Conservation (phyloP, 2,888 invertebrate genomes). For the Brachyopa scutellaris region DNA sequence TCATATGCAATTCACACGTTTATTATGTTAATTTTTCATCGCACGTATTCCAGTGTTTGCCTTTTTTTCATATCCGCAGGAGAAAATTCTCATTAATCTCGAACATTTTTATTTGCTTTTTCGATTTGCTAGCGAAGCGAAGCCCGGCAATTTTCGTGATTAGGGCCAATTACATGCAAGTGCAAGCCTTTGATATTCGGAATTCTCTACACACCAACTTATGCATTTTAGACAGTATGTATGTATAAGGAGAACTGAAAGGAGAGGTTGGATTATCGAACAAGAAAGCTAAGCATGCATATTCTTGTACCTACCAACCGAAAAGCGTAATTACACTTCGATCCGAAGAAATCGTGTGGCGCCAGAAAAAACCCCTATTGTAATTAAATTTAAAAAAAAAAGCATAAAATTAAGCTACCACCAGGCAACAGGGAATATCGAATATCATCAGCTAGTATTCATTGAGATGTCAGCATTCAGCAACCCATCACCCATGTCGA, state of each 20-base stretch:
- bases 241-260: background rate
- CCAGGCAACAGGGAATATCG: constrained; percentile 21
- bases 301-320: background rate
- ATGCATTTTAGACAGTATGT: background rate
- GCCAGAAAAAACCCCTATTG: constrained; percentile 27
- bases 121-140: constrained; percentile 3
- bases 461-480: background rate
- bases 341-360: constrained; percentile 47
- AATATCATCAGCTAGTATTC: background rate
- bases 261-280: constrained; percentile 27
- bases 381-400: constrained; percentile 28
- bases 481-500: no score
- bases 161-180: constrained; percentile 52
- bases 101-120: constrained; percentile 1
- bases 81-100: constrained; percentile 49
- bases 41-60: background rate
- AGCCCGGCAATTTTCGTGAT: constrained; percentile 59
- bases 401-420: background rate
- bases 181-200: constrained; percentile 34
- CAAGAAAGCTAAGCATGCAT: constrained; percentile 27
- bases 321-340: constrained; percentile 29
- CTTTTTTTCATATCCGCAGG: constrained; percentile 12
- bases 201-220: constrained; percentile 10
- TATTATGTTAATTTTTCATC: constrained; percentile 13
- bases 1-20: no score